Conservation (phyloP, 2,113 vertebrate genomes). For the Mystacornis crossleyi region DNA sequence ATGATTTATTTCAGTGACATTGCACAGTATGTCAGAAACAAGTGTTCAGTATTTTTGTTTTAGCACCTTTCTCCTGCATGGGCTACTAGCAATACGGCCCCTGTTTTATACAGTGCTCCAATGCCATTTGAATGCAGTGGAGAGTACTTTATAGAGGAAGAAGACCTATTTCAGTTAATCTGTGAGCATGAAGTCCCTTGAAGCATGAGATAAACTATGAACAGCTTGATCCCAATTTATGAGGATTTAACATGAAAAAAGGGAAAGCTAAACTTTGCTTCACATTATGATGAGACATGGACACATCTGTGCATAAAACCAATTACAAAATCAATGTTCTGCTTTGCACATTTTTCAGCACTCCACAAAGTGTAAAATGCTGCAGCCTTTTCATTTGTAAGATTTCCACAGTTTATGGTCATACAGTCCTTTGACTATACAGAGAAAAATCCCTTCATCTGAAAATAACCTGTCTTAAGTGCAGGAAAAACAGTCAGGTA, state of each 20-base stretch:
- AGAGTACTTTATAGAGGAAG: not conserved
- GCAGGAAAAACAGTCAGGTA: not conserved
- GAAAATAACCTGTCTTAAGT: not conserved
- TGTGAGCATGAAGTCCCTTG: not conserved
- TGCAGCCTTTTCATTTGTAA: not conserved
- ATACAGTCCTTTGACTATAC: not conserved
- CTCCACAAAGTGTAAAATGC: not conserved
- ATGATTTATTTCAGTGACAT: not conserved
- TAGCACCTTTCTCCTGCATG: not conserved
- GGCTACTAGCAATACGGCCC: not conserved
- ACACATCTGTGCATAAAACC: not conserved
- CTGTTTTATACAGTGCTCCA: not conserved
- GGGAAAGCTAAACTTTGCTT: not conserved
- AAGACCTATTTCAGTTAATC: not conserved
- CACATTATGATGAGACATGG: not conserved
- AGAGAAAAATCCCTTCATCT: not conserved
- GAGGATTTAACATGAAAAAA: not conserved
- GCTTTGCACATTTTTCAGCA: not conserved
- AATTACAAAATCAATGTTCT: constrained; percentile 26
- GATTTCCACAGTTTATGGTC: not conserved
- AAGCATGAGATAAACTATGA: not conserved
- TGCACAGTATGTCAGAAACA: not conserved
- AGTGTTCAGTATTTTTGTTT: not conserved
- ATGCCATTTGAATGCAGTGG: not conserved
- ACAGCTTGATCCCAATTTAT: not conserved